Evolutionary conservation across 2,888 invertebrate genomes (phyloP).

Genomic region (Mesoligia furuncula): DNA sequence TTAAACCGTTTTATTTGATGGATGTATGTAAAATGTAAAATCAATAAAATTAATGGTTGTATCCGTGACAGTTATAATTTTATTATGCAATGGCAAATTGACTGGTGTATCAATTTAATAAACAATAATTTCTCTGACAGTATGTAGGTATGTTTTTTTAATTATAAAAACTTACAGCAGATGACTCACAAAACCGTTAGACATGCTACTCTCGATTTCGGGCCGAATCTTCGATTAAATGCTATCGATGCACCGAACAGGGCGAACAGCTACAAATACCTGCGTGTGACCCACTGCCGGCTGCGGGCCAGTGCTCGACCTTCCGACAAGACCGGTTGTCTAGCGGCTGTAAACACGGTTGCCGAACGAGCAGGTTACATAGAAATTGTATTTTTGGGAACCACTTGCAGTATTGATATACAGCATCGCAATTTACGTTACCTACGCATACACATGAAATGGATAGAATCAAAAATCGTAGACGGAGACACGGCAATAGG

Average conservation of each 20-base stretch:
- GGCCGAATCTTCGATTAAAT: not conserved
- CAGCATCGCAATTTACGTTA: not conserved
- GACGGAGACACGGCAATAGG: too few relatives aligned
- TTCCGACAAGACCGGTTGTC: slow-evolving; percentile 13
- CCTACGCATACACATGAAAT: not conserved
- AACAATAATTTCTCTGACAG: not conserved
- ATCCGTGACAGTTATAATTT: not conserved
- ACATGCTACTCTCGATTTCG: not conserved
- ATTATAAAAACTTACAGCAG: not conserved
- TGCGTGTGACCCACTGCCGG: slow-evolving; percentile 5
- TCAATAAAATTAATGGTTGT: not conserved
- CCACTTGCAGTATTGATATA: not conserved
- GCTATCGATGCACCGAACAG: not conserved
- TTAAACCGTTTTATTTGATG: not conserved
- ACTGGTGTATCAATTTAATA: not conserved
- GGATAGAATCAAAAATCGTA: not conserved
- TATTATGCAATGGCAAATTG: not conserved
- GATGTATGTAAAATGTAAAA: not conserved
- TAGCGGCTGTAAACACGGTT: slow-evolving; percentile 1
- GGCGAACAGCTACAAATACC: not conserved
- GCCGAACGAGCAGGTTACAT: not conserved
- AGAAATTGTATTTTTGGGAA: not conserved
- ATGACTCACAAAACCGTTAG: not conserved
- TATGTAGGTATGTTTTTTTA: not conserved
- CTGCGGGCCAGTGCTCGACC: slow-evolving; percentile 11